Evolutionary conservation across 2,113 vertebrate genomes (phyloP).

Genomic region (Paedocypris sp.): DNA sequence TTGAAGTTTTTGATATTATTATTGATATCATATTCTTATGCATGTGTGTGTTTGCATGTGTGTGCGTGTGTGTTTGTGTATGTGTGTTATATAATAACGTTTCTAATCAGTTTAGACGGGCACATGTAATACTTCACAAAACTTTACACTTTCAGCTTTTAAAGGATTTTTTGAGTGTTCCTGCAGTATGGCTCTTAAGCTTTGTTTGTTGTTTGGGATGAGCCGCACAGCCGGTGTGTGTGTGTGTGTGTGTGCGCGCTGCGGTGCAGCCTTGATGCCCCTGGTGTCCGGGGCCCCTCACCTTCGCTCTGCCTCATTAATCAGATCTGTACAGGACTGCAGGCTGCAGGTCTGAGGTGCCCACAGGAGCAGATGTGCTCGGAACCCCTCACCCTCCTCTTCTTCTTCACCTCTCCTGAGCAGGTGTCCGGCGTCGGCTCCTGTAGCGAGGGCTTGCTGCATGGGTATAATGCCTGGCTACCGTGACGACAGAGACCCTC

Average conservation of each 20-base stretch:
- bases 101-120: no score
- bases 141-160: no score
- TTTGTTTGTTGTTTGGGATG: no score
- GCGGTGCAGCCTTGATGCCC: conserved; percentile 2
- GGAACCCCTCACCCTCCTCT: background rate
- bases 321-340: conserved; percentile 19
- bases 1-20: no score
- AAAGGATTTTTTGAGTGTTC: no score
- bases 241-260: conserved; percentile 1
- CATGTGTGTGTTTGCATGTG: background rate
- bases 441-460: conserved; percentile 10
- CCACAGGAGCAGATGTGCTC: conserved; percentile 30
- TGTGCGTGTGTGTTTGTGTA: conserved; percentile 3
- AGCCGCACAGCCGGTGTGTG: background rate
- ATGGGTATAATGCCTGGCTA: conserved; percentile 4
- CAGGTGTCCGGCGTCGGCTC: conserved; percentile 21
- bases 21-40: no score
- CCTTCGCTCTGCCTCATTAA: conserved; percentile 31
- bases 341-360: conserved; percentile 7
- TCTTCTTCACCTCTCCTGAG: conserved; percentile 1
- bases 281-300: conserved; percentile 17
- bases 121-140: no score
- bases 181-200: no score
- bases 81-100: no score
- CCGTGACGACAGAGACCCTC: conserved; percentile 12